Evolutionary conservation across 2,113 vertebrate genomes (phyloP).

Genomic region (Aleadryas rufinucha): DNA sequence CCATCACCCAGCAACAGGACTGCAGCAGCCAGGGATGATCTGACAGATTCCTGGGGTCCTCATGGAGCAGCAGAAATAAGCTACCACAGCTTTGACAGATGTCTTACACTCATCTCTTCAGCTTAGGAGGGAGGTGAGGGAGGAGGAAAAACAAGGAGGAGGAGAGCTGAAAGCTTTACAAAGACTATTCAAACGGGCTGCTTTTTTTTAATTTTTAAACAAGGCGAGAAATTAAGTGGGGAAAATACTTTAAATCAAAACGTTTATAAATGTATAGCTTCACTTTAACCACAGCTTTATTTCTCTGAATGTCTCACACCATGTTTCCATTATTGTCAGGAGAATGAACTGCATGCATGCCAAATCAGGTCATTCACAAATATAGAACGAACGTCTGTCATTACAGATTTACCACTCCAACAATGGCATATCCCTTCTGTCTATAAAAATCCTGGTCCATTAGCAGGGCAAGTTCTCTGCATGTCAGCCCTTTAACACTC

Average conservation of each 20-base stretch:
- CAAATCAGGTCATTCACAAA: slow-evolving; percentile 82
- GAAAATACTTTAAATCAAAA: slow-evolving; percentile 27
- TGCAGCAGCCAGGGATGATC: background rate
- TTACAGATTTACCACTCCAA: slow-evolving; percentile 73
- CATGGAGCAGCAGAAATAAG: slow-evolving; percentile 13
- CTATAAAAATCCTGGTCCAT: slow-evolving; percentile 66
- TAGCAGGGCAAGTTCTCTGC: slow-evolving; percentile 17
- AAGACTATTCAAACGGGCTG: background rate
- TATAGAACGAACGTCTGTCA: slow-evolving; percentile 77
- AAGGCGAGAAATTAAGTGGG: background rate
- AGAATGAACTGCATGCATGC: slow-evolving; percentile 69
- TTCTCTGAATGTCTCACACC: slow-evolving; percentile 60
- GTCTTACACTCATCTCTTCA: slow-evolving; percentile 60
- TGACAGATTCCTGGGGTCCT: slow-evolving; percentile 31
- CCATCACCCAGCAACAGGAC: background rate
- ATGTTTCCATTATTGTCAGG: slow-evolving; percentile 73
- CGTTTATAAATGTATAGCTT: background rate
- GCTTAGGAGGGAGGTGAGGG: slow-evolving; percentile 8
- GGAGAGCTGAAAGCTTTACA: slow-evolving; percentile 40
- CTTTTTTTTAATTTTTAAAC: background rate
- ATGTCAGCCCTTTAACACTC: slow-evolving; percentile 18
- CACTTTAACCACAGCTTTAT: slow-evolving; percentile 6
- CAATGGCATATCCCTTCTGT: slow-evolving; percentile 70
- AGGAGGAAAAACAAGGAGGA: slow-evolving; percentile 4
- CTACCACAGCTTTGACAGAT: slow-evolving; percentile 62